Conservation (phyloP, 2,113 vertebrate genomes). For the Ariopsis seemanni region DNA sequence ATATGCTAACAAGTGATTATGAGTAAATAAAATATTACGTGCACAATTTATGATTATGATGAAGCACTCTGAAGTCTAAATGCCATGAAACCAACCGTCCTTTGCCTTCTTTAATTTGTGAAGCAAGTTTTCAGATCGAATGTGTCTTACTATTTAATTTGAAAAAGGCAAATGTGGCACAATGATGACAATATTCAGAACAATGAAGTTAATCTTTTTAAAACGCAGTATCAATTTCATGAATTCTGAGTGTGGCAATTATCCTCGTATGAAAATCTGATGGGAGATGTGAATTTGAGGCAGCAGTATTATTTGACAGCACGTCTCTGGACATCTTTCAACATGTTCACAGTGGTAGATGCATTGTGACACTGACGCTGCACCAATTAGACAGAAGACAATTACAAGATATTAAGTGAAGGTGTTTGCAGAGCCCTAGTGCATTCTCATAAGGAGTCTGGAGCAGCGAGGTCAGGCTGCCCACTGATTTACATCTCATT, state of each 20-base stretch:
- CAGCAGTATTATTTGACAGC: not conserved
- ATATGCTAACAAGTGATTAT: not conserved
- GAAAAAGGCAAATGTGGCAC: not conserved
- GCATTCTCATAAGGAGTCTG: constrained; percentile 38
- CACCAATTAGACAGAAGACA: not conserved
- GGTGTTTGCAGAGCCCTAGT: constrained; percentile 49
- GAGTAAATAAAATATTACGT: not conserved
- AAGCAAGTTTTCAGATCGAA: not conserved
- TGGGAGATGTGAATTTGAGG: not conserved
- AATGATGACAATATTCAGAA: not conserved
- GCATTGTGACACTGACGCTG: not conserved
- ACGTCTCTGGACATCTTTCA: not conserved
- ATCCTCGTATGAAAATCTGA: not conserved
- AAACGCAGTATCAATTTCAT: not conserved
- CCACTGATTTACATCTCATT: constrained; percentile 57
- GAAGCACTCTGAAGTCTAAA: not conserved
- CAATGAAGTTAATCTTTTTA: not conserved
- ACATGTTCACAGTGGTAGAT: not conserved
- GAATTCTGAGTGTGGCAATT: not conserved
- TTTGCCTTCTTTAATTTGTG: not conserved
- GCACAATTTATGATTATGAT: not conserved
- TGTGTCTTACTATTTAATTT: not conserved
- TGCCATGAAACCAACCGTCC: not conserved
- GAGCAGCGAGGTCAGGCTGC: constrained; percentile 31
- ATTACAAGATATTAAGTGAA: constrained; percentile 41